Conservation (phyloP, 2,888 invertebrate genomes). For the Conomelus anceps region DNA sequence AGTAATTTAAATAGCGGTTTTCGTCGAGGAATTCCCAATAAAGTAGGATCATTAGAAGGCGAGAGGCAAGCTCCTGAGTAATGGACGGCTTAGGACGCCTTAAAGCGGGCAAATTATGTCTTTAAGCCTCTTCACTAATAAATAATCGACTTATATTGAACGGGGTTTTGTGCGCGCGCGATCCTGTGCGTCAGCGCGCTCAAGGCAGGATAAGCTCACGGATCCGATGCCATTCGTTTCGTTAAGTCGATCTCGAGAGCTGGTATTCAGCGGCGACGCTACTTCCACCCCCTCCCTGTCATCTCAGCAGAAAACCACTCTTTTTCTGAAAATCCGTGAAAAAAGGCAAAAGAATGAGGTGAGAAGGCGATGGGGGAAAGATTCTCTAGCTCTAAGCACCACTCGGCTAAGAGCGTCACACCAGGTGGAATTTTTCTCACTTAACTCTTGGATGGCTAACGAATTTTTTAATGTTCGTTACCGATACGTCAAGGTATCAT, state of each 20-base stretch:
- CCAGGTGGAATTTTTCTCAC: not conserved
- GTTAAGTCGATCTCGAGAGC: not conserved
- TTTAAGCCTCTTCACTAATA: constrained; percentile 12
- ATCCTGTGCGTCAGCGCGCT: not conserved
- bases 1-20: constrained; percentile 13
- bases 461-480: not conserved
- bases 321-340: not conserved
- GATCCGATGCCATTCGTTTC: not conserved
- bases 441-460: not conserved
- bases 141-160: constrained; percentile 13
- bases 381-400: not conserved
- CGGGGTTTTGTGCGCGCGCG: not conserved
- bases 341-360: not conserved
- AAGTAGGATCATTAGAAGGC: constrained; percentile 9
- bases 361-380: not conserved
- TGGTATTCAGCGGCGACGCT: not conserved
- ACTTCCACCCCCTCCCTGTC: not conserved
- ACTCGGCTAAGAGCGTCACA: not conserved
- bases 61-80: not conserved
- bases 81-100: constrained; percentile 6
- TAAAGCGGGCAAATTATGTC: constrained; percentile 12
- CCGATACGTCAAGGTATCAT: too few relatives aligned
- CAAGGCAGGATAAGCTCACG: not conserved
- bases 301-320: not conserved
- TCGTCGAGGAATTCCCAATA: constrained; percentile 4